These are phyloP conservation scores for Darevskia mixta DNA, from an alignment of 2,797 vertebrate species.

Conservation along the genomic window DNA sequence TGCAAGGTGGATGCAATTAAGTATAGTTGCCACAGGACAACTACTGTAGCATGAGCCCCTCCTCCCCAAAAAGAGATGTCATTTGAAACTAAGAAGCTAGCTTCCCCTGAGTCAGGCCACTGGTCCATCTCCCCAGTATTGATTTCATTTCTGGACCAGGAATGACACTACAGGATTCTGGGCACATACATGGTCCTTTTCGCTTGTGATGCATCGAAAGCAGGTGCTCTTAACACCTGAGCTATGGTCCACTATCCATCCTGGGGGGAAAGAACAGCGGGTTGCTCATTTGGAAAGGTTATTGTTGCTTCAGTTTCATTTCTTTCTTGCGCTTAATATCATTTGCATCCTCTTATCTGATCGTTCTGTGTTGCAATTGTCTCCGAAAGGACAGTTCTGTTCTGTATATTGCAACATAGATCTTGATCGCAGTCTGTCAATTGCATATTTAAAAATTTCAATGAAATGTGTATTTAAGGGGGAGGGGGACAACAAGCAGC, in stretches of 20 bases:
- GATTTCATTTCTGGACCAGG: neutral
- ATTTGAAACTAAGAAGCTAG: too few species aligned
- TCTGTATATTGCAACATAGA: neutral
- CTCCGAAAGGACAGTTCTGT: neutral
- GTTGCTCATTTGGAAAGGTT: neutral
- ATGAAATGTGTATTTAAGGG: neutral
- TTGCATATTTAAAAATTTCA: neutral
- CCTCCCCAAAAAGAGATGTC: too few species aligned
- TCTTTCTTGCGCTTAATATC: neutral
- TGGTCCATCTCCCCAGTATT: neutral
- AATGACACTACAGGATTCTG: too few species aligned
- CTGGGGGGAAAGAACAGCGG: too few species aligned
- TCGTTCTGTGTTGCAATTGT: neutral
- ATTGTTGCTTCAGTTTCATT: neutral
- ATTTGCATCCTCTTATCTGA: neutral
- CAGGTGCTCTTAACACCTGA: neutral
- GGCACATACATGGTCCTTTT: neutral
- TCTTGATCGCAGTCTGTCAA: neutral
- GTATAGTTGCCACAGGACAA: too few species aligned
- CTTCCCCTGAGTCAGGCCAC: too few species aligned
- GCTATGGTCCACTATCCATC: too few species aligned
- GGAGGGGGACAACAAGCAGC: neutral
- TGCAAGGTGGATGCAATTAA: too few species aligned
- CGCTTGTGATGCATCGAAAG: neutral
- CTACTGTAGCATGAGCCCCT: too few species aligned